phyloP scores from a whole-genome alignment of 2,888 invertebrate species.

The Nemoura dubitans region DNA sequence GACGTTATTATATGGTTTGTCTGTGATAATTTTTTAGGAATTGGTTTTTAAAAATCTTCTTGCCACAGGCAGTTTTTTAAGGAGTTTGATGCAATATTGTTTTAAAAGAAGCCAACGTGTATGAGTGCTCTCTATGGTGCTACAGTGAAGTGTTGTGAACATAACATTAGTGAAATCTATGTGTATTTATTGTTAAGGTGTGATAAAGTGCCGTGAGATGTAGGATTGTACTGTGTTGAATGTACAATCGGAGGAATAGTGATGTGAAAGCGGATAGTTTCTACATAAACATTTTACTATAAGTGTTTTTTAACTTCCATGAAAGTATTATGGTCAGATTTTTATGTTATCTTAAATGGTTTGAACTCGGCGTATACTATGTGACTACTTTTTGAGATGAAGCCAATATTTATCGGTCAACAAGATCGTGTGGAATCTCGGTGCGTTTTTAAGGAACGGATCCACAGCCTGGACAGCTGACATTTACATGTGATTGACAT shows the following conservation, averaged over 20 bases:
- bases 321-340: not conserved
- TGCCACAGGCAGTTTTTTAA: not conserved
- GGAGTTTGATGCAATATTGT: not conserved
- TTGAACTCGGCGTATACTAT: not conserved
- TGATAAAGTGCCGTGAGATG: not conserved
- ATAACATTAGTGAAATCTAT: not conserved
- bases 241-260: not conserved
- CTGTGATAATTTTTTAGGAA: not conserved
- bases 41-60: not conserved
- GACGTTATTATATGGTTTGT: not conserved
- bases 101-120: not conserved
- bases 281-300: not conserved
- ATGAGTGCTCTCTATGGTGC: slow-evolving; percentile 2
- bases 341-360: not conserved
- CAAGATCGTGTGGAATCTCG: not conserved
- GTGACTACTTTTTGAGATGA: not conserved
- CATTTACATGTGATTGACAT: not conserved
- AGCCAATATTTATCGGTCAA: not conserved
- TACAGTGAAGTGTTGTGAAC: not conserved
- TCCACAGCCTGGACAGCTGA: not conserved
- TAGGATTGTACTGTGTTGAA: not conserved
- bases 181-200: not conserved
- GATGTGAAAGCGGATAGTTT: not conserved
- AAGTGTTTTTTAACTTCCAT: not conserved
- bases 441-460: not conserved